These are phyloP conservation scores for Ommatoiulus sabulosus DNA, from an alignment of 2,888 invertebrate species.

Conservation along the genomic window DNA sequence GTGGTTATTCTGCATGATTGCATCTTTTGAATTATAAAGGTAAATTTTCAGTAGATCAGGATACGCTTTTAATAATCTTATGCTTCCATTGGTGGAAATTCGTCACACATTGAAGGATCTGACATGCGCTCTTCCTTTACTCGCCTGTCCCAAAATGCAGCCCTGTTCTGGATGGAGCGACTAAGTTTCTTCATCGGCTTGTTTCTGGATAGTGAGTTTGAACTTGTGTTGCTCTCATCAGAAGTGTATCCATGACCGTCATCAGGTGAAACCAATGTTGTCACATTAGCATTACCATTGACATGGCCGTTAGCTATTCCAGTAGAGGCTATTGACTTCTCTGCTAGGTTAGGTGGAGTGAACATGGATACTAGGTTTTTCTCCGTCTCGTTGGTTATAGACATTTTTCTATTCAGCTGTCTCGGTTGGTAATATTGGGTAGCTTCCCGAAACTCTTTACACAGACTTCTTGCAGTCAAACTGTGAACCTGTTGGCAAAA, in stretches of 20 bases:
- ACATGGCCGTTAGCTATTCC: neutral
- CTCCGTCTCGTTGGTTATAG: constrained; percentile 25
- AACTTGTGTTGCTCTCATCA: constrained; percentile 61
- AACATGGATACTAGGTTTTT: neutral
- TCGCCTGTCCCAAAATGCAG: constrained; percentile 64
- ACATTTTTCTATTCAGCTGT: constrained; percentile 55
- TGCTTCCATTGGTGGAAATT: constrained; percentile 54
- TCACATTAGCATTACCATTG: neutral
- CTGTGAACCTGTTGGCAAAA: constrained; percentile 74
- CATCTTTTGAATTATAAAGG: neutral
- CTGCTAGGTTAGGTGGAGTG: neutral
- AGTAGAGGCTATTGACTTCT: neutral
- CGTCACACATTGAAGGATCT: constrained; percentile 48
- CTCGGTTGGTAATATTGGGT: constrained; percentile 53
- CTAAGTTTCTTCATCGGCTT: constrained; percentile 58
- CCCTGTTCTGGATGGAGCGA: constrained; percentile 62
- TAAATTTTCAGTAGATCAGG: too few species aligned
- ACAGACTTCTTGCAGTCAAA: constrained; percentile 82
- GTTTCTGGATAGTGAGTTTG: constrained; percentile 58
- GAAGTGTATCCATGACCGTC: constrained; percentile 61
- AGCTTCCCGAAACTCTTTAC: constrained; percentile 75
- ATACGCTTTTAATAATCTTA: neutral
- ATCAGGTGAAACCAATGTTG: neutral
- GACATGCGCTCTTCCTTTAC: constrained; percentile 62
- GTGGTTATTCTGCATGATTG: neutral